A percentile compares a stretch with the other conserved stretches of the same genome.
Conservation (phyloP, 1,140 invertebrate genomes). For the Trachymyrmex cornetzi region DNA sequence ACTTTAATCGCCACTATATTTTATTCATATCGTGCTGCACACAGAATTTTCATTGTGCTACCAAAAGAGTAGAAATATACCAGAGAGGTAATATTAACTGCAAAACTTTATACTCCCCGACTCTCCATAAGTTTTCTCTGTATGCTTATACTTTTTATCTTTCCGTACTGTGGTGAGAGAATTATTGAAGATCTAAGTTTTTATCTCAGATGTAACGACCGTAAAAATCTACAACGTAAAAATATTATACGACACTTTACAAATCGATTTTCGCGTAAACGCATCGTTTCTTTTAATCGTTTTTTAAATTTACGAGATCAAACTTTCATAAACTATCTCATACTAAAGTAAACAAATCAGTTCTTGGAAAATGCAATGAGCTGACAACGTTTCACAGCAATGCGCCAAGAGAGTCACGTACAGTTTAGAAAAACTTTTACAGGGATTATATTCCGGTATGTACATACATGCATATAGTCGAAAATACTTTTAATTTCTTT, state of each 20-base stretch:
- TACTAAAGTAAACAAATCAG: not conserved
- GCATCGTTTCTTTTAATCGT: not conserved
- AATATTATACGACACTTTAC: slow-evolving; percentile 2
- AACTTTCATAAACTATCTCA: not conserved
- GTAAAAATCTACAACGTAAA: not conserved
- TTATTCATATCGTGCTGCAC: too few species aligned
- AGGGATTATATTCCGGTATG: not conserved
- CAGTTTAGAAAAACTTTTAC: not conserved
- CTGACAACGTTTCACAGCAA: not conserved
- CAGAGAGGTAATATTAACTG: not conserved
- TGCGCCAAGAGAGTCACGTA: not conserved
- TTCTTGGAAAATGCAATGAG: not conserved
- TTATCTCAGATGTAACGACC: too few species aligned
- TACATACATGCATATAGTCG: not conserved
- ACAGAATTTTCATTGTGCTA: not conserved
- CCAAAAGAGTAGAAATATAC: not conserved
- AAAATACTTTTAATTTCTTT: not conserved
- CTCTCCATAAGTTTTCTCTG: not conserved
- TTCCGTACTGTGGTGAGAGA: not conserved
- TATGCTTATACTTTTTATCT: slow-evolving; percentile 5
- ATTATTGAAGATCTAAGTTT: not conserved
- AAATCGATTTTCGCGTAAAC: slow-evolving; percentile 26
- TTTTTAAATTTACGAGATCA: not conserved
- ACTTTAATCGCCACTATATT: not conserved
- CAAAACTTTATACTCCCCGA: not conserved